Evolutionary conservation across 2,797 vertebrate species (phyloP), one percentile per base, ranked within the genome.

Genomic region (Moxostoma hubbsi): DNA sequence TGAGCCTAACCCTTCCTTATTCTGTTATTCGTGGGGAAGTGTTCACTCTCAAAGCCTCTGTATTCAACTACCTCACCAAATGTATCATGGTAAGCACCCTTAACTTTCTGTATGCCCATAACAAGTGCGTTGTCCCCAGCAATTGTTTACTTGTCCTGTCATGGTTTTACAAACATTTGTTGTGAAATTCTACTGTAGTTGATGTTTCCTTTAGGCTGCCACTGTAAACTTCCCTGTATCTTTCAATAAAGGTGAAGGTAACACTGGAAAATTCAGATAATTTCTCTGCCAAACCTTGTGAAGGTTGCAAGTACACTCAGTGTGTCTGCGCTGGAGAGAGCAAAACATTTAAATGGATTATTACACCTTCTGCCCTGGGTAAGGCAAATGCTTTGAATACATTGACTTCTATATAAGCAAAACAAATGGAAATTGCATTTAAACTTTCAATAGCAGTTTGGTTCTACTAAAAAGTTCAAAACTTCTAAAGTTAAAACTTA

Each of bases 21-120:
- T 96, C 95, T 0, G 93, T 97, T 55, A 83, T 96, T 85, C 90
- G 94, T 1, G 95, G 95, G 5, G 97, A 97, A 82, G 82, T 84
- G 77, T 97, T 96, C 63, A 82, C 64, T 0, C 90, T 98, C 81
- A 96, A 93, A 85, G 95, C 94, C 82, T 95, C 95, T 0, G 87
- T 96, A 75, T 92, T 95, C 87, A 97, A 92, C 88, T 97, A 96
- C 78, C 90, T 95, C 73, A 43, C 88, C 0, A 62, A 86, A 18
- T 95, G 95, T 90, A 94, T 97, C 16, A 89, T 90, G 95, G 97
- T 97, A 89, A 92, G 85, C 5, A 16, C 59, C 53, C 9, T 63
- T 11, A 64, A 47, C n/a, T 54, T 54, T 13, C 53, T 54, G 12
- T n/a, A 13, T 54, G n/a, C 53, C 53, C 53, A 54, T n/a, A 4